Conservation (phyloP, 2,888 invertebrate species). For the Pharmacophagus antenor region DNA sequence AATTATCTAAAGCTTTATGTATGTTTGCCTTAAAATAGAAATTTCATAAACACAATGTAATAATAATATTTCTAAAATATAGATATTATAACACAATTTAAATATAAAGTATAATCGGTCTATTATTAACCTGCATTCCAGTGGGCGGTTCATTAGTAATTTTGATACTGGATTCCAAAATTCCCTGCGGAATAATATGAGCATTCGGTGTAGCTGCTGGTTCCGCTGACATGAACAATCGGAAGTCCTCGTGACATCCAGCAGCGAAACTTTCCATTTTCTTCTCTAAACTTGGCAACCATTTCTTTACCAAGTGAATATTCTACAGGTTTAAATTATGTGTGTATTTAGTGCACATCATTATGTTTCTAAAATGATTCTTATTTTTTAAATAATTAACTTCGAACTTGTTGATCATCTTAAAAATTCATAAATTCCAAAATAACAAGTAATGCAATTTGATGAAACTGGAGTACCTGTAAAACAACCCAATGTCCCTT, state of each 20-base stretch:
- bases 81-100: not conserved
- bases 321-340: constrained; percentile 80
- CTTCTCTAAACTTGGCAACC: constrained; percentile 95
- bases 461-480: no score
- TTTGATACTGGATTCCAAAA: constrained; percentile 96
- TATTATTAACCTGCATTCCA: constrained; percentile 86
- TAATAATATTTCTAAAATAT: not conserved
- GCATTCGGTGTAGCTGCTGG: constrained; percentile 92
- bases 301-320: constrained; percentile 96
- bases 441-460: not conserved
- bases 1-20: constrained; percentile 96
- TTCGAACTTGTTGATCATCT: no score
- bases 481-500: constrained; percentile 97
- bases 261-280: constrained; percentile 92
- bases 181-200: constrained; percentile 97
- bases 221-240: constrained; percentile 96
- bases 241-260: constrained; percentile 89
- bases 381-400: no score
- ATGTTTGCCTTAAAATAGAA: constrained; percentile 88
- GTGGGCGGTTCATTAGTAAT: constrained; percentile 99
- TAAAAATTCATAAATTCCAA: constrained; percentile 32
- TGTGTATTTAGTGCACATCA: not conserved
- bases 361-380: no score
- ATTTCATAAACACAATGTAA: not conserved
- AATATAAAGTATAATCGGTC: not conserved